A percentile compares a stretch with the other conserved stretches of the same genome.
phyloP scores from a whole-genome alignment of 1,140 invertebrate species.

The Micrasema minimum region DNA sequence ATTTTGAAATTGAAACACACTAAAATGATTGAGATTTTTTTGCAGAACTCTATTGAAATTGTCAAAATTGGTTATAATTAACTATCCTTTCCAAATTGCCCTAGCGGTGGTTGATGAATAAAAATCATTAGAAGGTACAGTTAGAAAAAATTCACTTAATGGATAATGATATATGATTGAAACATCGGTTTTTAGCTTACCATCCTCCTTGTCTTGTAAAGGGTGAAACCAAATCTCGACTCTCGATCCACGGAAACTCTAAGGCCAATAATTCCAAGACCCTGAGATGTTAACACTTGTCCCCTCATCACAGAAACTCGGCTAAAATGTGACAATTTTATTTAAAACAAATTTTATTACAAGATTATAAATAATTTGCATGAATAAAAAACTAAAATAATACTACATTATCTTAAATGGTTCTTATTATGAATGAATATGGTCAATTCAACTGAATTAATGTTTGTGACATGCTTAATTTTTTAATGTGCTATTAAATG shows the following conservation, averaged over 20 bases:
- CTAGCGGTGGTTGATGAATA: too few species aligned
- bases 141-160: neutral
- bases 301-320: conserved; percentile 98
- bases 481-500: conserved; percentile 7
- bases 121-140: too few species aligned
- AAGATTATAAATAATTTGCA: conserved; percentile 1
- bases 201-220: conserved; percentile 93
- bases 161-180: neutral
- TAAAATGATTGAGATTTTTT: too few species aligned
- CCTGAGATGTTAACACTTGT: conserved; percentile 91
- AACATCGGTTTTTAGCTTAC: conserved; percentile 72
- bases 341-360: conserved; percentile 12
- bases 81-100: too few species aligned
- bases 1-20: too few species aligned
- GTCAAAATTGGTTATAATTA: too few species aligned
- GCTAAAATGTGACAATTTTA: conserved; percentile 69
- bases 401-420: neutral
- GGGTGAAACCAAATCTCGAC: conserved; percentile 94
- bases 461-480: conserved; percentile 30
- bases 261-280: conserved; percentile 94
- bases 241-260: conserved; percentile 94
- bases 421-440: conserved; percentile 7
- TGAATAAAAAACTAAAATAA: neutral
- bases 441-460: neutral
- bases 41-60: too few species aligned